Evolutionary conservation across 2,797 vertebrate species (phyloP), one percentile per base, ranked within the genome.

Genomic region (Lindbergichthys nudifrons): DNA sequence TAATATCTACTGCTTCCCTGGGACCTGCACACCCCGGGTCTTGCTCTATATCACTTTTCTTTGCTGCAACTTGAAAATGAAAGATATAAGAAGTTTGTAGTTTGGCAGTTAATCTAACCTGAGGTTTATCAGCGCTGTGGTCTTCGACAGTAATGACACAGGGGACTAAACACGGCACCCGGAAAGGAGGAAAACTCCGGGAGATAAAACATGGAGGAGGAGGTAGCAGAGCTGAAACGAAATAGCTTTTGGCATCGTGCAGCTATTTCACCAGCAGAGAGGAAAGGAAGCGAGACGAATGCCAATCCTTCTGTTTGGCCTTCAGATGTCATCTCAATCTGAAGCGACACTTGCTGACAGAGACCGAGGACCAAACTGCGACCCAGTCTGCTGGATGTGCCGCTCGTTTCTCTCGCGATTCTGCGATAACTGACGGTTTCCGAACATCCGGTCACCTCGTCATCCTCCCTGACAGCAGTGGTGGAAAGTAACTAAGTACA

Each of bases 1-100:
- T 79, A 82, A 91, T 91, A 91, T 91, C 87, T 89, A 83, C 87
- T 79, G 83, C 83, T 74, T 81, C 75, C 84, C 64, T 70, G 91
- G 85, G 91, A 93, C 77, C 79, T 1, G 6, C 61, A 62, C 60
- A 65, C 48, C 67, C 64, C 26, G 14, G 70, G 84, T 84, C 78
- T 77, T 56, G 62, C 77, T 89, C 83, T 74, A 73, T 76, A 88
- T 85, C 78, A 32, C 66, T 1, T 36, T 9, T 36, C 43, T 73
- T 59, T 65, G 48, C 36, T 62, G 18, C 51, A 87, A 75, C 64
- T 82, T 23, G 15, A 79, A 67, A 81, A 74, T 61, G 18, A 77
- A 65, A 65, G 65, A 65, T 75, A 77, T 41, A 58, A 72, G 62
- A 63, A 50, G 73, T 77, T 83, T 67, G 63, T 59, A 63, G 59